Conservation (phyloP, 1,140 invertebrate genomes). For the Drosophila melanogaster region DNA sequence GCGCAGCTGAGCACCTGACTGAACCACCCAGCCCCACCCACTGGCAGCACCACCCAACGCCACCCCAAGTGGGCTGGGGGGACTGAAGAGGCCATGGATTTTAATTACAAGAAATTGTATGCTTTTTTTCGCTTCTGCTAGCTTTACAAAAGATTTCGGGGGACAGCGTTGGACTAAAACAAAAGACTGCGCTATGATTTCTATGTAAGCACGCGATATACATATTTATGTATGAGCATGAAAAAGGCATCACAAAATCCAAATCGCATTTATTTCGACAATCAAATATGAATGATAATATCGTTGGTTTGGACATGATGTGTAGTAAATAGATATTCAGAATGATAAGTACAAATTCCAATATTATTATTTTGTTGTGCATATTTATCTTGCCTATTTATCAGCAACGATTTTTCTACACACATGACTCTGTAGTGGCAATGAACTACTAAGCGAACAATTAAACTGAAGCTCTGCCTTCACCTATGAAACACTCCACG, state of each 20-base stretch:
- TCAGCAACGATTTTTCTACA: too few relatives aligned
- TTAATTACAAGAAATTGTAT: slow-evolving; percentile 82
- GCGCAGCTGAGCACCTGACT: slow-evolving; percentile 80
- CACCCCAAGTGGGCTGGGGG: slow-evolving; percentile 36
- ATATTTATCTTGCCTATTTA: too few relatives aligned
- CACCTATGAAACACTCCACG: neutral
- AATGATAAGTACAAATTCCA: too few relatives aligned
- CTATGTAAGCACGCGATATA: slow-evolving; percentile 8
- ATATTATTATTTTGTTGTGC: too few relatives aligned
- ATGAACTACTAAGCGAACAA: too few relatives aligned
- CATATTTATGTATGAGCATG: neutral
- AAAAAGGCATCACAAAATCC: neutral
- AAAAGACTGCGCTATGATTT: slow-evolving; percentile 43
- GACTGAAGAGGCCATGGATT: slow-evolving; percentile 77
- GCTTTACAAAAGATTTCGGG: slow-evolving; percentile 39
- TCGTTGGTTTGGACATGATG: too few relatives aligned
- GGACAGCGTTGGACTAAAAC: slow-evolving; percentile 32
- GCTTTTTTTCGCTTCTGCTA: slow-evolving; percentile 47
- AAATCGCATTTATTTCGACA: neutral
- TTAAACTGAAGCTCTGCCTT: neutral
- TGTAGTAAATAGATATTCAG: too few relatives aligned
- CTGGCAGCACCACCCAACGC: neutral
- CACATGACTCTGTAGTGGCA: too few relatives aligned
- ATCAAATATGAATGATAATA: neutral
- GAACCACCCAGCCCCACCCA: slow-evolving; percentile 36